These are phyloP conservation scores for Apodemia mormo DNA, from an alignment of 2,888 invertebrate genomes.

Conservation along the genomic window DNA sequence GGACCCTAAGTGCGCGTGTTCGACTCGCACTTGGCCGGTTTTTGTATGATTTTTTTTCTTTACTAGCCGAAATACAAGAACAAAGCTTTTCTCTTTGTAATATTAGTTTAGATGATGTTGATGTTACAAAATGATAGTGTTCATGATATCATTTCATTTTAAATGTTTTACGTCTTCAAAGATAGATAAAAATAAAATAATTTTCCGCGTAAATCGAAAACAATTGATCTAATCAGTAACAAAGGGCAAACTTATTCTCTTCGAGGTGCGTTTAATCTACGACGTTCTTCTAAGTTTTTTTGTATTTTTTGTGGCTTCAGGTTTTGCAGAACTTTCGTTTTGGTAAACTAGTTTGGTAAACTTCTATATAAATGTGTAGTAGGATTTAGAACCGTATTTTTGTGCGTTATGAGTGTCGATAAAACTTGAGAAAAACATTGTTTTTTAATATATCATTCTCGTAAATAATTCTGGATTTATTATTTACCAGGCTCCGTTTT, in stretches of 20 bases:
- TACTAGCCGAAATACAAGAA: no score
- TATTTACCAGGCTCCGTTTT: background rate
- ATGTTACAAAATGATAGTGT: no score
- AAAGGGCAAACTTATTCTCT: conserved; percentile 41
- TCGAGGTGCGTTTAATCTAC: conserved; percentile 34
- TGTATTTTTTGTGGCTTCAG: conserved; percentile 47
- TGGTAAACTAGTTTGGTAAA: background rate
- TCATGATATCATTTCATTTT: no score
- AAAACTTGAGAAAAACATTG: background rate
- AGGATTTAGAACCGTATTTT: background rate
- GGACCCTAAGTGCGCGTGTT: no score
- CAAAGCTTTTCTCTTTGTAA: no score
- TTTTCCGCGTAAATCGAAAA: conserved; percentile 37
- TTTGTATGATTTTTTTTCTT: no score
- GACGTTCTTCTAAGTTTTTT: conserved; percentile 43
- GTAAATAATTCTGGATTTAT: background rate
- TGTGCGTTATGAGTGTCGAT: background rate
- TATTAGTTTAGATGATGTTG: no score
- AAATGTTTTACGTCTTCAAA: background rate
- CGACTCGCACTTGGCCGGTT: no score
- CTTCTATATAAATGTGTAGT: background rate
- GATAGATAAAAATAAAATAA: background rate
- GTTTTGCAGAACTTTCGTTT: conserved; percentile 25
- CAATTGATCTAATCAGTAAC: conserved; percentile 57
- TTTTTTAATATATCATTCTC: background rate